Evolutionary conservation across 1,140 invertebrate species (phyloP), one percentile per base, ranked within the genome.

Genomic region (Galleria mellonella): DNA sequence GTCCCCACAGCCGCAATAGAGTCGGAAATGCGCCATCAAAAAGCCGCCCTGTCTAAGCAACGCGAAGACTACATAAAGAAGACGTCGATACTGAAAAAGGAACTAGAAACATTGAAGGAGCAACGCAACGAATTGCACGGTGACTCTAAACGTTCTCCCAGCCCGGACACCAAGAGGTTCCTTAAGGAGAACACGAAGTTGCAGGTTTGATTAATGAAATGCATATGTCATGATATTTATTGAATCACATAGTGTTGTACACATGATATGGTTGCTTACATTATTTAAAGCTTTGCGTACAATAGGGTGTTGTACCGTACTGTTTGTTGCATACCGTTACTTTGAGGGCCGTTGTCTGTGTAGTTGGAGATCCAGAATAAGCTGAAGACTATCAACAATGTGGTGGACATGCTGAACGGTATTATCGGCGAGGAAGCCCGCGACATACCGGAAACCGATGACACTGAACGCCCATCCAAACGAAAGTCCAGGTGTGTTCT

Each of bases 341-440:
- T 2, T 23, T 23, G 17, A 3, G 17, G 2, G 17, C 2, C 43
- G 41, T 53, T 64, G 58, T 65, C 55, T 75, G 62, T 65, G 55
- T 87, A 94, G 93, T 88, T 90, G 70, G 93, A 94, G 88, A 94
- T 95, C 47, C 91, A 94, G 78, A 93, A 90, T 60, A 94, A 94
- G 87, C 83, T 94, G 77, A 94, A 93, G 75, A 92, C 93, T 0
- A 93, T 94, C 57, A 90, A 91, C 75, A 94, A 94, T 75, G 93
- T 94, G 0, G 93, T 95, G 55, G 93, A 95, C 57, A 94, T 94
- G 92, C 79, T 95, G 36, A 93, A 92, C 27, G 90, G 90, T 14
- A 93, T 94, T 55, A 94, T 95, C 43, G 90, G 90, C 0, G 90
- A 92, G 47, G 91, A 92, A 64, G 88, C 86, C 0, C 68, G 67